Percentiles rank a stretch among this genome's conserved stretches.
Evolutionary conservation across 2,113 vertebrate species (phyloP).

Genomic region (Nerophis lumbriciformis): DNA sequence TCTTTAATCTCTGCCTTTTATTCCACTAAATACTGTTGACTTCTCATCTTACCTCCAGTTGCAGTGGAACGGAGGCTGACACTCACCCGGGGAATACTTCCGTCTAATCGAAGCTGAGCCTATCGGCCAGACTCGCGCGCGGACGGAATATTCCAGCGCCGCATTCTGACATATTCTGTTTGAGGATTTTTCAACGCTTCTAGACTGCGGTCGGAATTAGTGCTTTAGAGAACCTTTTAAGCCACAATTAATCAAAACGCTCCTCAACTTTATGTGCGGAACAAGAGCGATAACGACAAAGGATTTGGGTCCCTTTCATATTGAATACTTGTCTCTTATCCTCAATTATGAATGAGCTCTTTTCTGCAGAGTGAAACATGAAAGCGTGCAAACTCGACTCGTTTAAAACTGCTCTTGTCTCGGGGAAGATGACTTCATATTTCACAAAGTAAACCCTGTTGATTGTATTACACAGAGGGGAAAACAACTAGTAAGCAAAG

Average conservation of each 20-base stretch:
- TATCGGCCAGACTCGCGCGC: conserved; percentile 34
- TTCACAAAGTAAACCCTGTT: background rate
- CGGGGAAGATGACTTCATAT: background rate
- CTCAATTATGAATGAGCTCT: conserved; percentile 2
- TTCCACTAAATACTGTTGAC: conserved; percentile 68
- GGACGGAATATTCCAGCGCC: conserved; percentile 48
- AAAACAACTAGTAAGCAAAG: too few relatives aligned
- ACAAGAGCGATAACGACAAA: conserved; percentile 25
- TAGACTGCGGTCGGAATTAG: conserved; percentile 34
- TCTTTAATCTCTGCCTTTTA: conserved; percentile 69
- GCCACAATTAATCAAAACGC: conserved; percentile 13
- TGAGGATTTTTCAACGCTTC: conserved; percentile 46
- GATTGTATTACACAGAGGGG: too few relatives aligned
- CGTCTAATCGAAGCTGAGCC: conserved; percentile 48
- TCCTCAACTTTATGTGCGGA: conserved; percentile 15
- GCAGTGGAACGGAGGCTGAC: conserved; percentile 47
- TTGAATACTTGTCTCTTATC: conserved; percentile 17
- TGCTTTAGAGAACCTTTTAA: conserved; percentile 35
- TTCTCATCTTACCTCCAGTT: conserved; percentile 52
- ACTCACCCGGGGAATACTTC: conserved; percentile 54
- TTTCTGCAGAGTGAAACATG: background rate
- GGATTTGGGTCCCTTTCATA: conserved; percentile 14
- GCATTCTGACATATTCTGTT: conserved; percentile 47
- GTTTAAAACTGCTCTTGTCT: background rate
- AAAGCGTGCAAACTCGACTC: background rate